Evolutionary conservation across 2,888 invertebrate genomes (phyloP).

Genomic region (Temnothorax unifasciatus): DNA sequence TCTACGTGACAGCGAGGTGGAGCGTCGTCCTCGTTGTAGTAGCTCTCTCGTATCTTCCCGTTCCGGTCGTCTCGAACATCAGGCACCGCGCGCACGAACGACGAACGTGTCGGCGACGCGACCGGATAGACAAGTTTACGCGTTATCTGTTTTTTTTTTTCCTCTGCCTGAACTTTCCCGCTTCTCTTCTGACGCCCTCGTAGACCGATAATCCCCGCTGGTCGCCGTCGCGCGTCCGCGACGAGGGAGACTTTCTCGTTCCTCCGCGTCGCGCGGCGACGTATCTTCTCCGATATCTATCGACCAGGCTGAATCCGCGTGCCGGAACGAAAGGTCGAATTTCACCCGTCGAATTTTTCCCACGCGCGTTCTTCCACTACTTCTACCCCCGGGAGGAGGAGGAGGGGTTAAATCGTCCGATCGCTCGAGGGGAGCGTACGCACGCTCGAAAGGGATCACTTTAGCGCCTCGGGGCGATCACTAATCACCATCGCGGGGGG

Average conservation of each 20-base stretch:
- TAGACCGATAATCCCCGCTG: slow-evolving; percentile 23
- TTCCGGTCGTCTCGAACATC: background rate
- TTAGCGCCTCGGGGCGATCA: background rate
- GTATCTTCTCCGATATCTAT: slow-evolving; percentile 6
- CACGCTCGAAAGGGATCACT: background rate
- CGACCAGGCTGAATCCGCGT: background rate
- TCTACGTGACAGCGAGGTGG: background rate
- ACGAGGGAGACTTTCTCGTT: background rate
- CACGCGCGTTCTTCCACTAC: background rate
- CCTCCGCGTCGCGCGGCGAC: background rate
- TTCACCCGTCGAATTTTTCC: background rate
- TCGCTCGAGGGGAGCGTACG: background rate
- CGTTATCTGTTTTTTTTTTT: slow-evolving; percentile 30
- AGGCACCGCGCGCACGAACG: slow-evolving; percentile 8
- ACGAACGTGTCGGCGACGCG: slow-evolving; percentile 9
- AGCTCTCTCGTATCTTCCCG: background rate
- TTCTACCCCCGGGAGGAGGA: background rate
- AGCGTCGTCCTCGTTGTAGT: background rate
- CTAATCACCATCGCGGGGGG: slow-evolving; percentile 26
- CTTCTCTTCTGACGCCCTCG: slow-evolving; percentile 14
- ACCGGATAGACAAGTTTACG: slow-evolving; percentile 20
- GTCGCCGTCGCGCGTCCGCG: background rate
- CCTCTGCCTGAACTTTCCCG: slow-evolving; percentile 27
- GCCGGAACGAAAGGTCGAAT: background rate
- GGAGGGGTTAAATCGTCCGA: background rate